Base-by-base conservation (phyloP, 2,888 invertebrate species). In the Molorchus minor region DNA sequence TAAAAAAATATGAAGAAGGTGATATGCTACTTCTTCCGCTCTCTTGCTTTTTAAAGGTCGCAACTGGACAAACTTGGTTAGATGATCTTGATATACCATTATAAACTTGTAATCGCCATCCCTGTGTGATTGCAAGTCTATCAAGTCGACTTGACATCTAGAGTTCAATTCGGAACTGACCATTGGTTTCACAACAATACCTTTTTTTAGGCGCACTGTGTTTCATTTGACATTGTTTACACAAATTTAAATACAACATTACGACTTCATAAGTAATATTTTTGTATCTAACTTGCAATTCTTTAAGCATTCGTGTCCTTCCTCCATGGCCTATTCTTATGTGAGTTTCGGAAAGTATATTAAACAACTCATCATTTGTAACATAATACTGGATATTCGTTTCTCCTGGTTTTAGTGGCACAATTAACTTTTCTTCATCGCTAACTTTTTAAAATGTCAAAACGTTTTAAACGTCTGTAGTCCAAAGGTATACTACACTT, bases 61-160 rank as follows among this genome's bases (percentile, higher is more conserved):
- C 4, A 71, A 55, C 10, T 57, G 12, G 2, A 67, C 54, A 62
- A 70, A 71, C 58, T 68, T 71, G 8, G 65, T 69, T 44, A 64
- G 60, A 64, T 67, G 30, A 33, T 40, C 25, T 30, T 36, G 41
- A 45, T 49, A 56, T 29, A 20, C 20, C 33, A 53, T 52, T 40
- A 68, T 62, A 47, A 64, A 68, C 45, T 64, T 62, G 44, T 61
- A 70, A 38, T 67, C 62, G 29, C 61, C 61, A 60, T 72, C 62
- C 12, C 40, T 46, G 15, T 65, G 55, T 33, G 65, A 66, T 40
- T 72, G 70, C 68, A 77, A 67, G 59, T 77, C 76, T 36, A 77
- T 75, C 2, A 77, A 61, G 56, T 77, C 75, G 3, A 75, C 75
- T 68, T 76, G 75, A 51, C 75, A 75, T 43, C 75, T 44, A 13